Conservation (phyloP, 2,888 invertebrate species). For the Teinopalpus imperialis region DNA sequence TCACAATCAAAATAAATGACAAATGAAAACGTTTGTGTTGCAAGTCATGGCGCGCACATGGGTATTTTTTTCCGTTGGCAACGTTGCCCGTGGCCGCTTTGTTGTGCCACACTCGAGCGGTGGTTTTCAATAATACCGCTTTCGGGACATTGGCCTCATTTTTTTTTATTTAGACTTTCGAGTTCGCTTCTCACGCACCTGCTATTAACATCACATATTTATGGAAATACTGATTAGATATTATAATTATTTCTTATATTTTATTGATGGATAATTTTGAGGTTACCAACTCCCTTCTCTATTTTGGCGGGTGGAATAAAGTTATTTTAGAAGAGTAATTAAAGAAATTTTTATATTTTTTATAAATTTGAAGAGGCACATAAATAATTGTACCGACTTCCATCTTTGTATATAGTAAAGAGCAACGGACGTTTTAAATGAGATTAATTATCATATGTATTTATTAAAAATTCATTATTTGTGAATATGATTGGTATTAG, state of each 20-base stretch:
- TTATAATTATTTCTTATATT: not conserved
- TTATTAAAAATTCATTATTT: too few species aligned
- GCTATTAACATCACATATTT: constrained; percentile 43
- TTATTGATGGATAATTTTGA: not conserved
- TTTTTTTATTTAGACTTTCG: constrained; percentile 50
- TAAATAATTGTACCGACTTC: too few species aligned
- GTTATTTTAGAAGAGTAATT: too few species aligned
- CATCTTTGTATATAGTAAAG: too few species aligned
- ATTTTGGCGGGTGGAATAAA: too few species aligned
- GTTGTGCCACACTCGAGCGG: constrained; percentile 64
- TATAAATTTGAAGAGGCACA: too few species aligned
- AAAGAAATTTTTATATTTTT: too few species aligned
- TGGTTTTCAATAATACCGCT: constrained; percentile 74
- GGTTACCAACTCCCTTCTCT: not conserved
- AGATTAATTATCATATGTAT: too few species aligned
- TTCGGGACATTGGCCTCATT: constrained; percentile 58
- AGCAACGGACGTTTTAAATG: too few species aligned
- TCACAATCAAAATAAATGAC: constrained; percentile 83
- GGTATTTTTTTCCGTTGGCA: constrained; percentile 59
- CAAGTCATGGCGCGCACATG: constrained; percentile 66
- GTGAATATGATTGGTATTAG: too few species aligned
- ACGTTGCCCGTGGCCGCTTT: constrained; percentile 65
- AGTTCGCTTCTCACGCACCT: constrained; percentile 74
- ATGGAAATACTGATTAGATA: constrained; percentile 22
- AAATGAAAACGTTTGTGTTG: constrained; percentile 75